Base-by-base conservation (phyloP, 2,113 vertebrate genomes). In the Entomyzon cyanotis region DNA sequence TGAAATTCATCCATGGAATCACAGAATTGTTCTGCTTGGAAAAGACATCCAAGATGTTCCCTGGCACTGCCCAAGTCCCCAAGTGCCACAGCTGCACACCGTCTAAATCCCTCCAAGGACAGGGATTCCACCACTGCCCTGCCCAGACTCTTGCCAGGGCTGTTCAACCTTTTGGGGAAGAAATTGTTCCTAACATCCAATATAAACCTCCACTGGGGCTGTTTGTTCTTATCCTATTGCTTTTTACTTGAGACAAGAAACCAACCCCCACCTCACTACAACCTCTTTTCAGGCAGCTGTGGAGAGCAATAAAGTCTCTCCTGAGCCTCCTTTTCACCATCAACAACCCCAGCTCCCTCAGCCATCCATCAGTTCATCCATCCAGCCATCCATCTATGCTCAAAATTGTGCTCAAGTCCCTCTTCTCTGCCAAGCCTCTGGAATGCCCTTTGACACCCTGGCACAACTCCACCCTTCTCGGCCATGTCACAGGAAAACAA, bases 271-370 rank as follows among this genome's bases (percentile, higher is more conserved):
- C 7, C 28, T 53, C 33, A 23, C 53, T 25, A 9, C 46, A 30
- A 19, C 6, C 52, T 44, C 44, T 60, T 41, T 44, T 60, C 14
- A 25, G 53, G 41, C 46, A 55, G n/a, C 15, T 83, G n/a, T 24
- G 24, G 60, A 52, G 60, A 68, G 30, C 39, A 68, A 12, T 7
- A 12, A 62, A 1, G 11, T 41, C 55, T 55, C 39, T 21, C 62
- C n/a, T 41, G 53, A 41, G 20, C 24, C 25, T 69, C n/a, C 10
- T 68, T 76, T 76, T 62, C 0, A 0, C 25, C 30, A 35, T n/a
- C 47, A 83, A 76, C 47, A 83, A 35, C 6, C 17, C 14, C 24
- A 68, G n/a, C 17, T 55, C n/a, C 3, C 28, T 53, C 46, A 59
- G 8, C 28, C 10, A 15, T 12, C 55, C 35, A 33, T 35, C 41